Evolutionary conservation across 1,140 invertebrate genomes (phyloP), one percentile per base, ranked within the genome.

Genomic region (Pseudomyrmex flavicornis): DNA sequence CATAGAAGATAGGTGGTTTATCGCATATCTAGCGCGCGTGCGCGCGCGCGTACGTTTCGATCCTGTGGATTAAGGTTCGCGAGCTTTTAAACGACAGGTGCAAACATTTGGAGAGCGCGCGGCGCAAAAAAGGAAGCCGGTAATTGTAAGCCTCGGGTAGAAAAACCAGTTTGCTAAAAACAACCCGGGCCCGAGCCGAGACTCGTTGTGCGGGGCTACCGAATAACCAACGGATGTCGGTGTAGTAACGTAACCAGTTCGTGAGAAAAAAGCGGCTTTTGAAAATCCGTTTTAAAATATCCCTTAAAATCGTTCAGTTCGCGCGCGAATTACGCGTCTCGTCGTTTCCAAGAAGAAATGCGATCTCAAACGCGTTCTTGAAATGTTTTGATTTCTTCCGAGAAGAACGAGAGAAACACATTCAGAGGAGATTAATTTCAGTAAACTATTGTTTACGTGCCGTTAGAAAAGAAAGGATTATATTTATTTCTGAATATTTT

Each of bases 131-230:
- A 85, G 83, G 86, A 88, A 88, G 84, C 82, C 70, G 48, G 84
- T 88, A 89, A 89, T 87, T 90, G 85, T 83, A 82, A 86, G 86
- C 84, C 88, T 82, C 79, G 83, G 88, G 88, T 89, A 89, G 89
- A 88, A 89, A 88, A 91, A 91, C 90, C 90, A 90, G 90, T 91
- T 91, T 91, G 90, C 90, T 90, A 91, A 91, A 91, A 91, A 91
- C 89, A 91, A 90, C 88, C 89, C 83, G 86, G 85, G 83, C 86
- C 83, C 82, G 84, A 89, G 35, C 85, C 88, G 85, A 85, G 88
- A 83, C 86, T 90, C 83, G 83, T 83, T 87, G 35, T 35, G 85
- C 83, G 74, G 79, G 80, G 88, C 89, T 90, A 90, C 89, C 90
- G 89, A 89, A 90, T 89, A 90, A 89, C 85, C 70, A 61, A 88